Percentiles rank a stretch among this genome's conserved stretches.
Conservation (phyloP, 2,113 vertebrate genomes). For the Percina caprodes region DNA sequence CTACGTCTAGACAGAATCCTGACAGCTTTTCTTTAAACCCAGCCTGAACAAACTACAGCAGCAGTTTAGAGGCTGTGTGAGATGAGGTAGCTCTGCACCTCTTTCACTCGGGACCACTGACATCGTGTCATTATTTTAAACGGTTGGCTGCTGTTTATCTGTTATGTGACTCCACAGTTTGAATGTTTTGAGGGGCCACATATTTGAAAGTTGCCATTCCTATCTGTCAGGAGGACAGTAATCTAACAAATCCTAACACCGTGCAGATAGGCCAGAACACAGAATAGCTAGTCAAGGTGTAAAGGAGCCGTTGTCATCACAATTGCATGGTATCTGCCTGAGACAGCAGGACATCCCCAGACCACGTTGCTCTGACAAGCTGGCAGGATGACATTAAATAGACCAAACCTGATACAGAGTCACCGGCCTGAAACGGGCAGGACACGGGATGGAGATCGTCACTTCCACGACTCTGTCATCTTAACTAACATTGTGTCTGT, state of each 20-base stretch:
- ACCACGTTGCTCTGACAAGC: slow-evolving; percentile 33
- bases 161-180: neutral
- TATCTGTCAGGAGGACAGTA: neutral
- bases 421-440: slow-evolving; percentile 53
- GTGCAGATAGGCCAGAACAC: neutral
- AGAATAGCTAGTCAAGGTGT: neutral
- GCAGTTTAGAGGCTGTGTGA: neutral
- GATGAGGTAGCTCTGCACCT: neutral
- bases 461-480: slow-evolving; percentile 65
- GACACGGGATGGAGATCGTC: slow-evolving; percentile 52
- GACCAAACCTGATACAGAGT: slow-evolving; percentile 44
- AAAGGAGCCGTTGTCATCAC: slow-evolving; percentile 28
- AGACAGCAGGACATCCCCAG: slow-evolving; percentile 34
- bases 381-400: slow-evolving; percentile 51
- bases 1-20: neutral
- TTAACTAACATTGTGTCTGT: slow-evolving; percentile 64
- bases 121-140: neutral
- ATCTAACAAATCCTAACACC: neutral
- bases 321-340: slow-evolving; percentile 21
- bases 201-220: neutral
- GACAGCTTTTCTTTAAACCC: neutral
- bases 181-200: neutral
- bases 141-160: neutral
- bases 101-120: neutral
- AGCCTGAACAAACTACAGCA: neutral